Conservation (phyloP, 2,888 invertebrate species). For the Drosophila percnosoma region DNA sequence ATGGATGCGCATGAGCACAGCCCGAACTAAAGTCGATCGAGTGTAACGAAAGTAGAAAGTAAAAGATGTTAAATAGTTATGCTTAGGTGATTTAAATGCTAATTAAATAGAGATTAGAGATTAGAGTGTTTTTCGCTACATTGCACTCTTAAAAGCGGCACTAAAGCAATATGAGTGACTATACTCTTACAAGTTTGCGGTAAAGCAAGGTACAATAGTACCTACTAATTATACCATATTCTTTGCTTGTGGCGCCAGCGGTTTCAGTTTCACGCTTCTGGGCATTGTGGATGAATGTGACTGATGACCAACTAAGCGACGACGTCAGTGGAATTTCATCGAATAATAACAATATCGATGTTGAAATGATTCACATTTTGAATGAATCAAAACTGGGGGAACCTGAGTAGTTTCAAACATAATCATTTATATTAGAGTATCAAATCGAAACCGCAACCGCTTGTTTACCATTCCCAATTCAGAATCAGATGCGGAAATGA, state of each 20-base stretch:
- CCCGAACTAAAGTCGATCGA: slow-evolving; percentile 51
- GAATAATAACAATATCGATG: slow-evolving; percentile 25
- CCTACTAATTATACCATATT: slow-evolving; percentile 5
- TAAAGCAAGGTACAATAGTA: slow-evolving; percentile 12
- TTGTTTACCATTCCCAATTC: background rate
- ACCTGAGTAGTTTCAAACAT: background rate
- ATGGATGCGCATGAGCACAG: slow-evolving; percentile 47
- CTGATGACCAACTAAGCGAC: slow-evolving; percentile 18
- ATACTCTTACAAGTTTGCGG: slow-evolving; percentile 35
- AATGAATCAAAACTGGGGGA: slow-evolving; percentile 7
- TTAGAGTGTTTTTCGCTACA: slow-evolving; percentile 31
- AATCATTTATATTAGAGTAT: background rate
- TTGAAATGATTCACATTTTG: slow-evolving; percentile 32
- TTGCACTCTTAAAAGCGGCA: slow-evolving; percentile 34
- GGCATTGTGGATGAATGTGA: slow-evolving; percentile 20
- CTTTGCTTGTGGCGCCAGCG: slow-evolving; percentile 31
- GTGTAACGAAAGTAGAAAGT: slow-evolving; percentile 62
- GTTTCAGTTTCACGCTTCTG: slow-evolving; percentile 34
- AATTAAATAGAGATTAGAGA: slow-evolving; percentile 15
- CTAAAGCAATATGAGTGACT: slow-evolving; percentile 46
- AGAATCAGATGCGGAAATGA: background rate
- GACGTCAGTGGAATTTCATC: slow-evolving; percentile 25
- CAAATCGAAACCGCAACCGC: background rate
- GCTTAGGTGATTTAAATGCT: slow-evolving; percentile 21
- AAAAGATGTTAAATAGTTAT: slow-evolving; percentile 47